Conservation (phyloP, 2,888 invertebrate genomes). For the Heptascelio sp. region DNA sequence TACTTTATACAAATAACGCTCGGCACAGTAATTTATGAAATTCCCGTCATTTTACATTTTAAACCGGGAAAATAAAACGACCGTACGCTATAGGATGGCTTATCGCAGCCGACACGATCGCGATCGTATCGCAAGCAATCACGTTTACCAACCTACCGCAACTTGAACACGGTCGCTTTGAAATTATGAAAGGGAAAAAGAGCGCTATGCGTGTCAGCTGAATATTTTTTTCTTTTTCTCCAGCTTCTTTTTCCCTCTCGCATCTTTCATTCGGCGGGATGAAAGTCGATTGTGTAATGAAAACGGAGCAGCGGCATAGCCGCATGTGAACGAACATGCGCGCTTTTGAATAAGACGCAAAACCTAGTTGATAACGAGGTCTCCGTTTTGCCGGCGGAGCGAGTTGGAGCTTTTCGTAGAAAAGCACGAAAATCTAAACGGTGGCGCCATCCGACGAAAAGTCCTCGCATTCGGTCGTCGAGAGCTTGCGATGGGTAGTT, state of each 20-base stretch:
- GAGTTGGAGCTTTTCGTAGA: constrained; percentile 42
- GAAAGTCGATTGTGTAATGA: constrained; percentile 56
- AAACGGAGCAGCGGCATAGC: too few species aligned
- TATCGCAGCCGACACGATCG: constrained; percentile 80
- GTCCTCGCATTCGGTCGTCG: constrained; percentile 69
- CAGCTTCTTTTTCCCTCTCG: not conserved
- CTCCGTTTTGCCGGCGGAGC: constrained; percentile 79
- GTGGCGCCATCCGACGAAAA: constrained; percentile 79
- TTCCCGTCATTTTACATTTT: constrained; percentile 81
- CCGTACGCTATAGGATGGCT: constrained; percentile 76
- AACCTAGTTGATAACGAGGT: constrained; percentile 58
- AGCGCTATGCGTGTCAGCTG: constrained; percentile 74
- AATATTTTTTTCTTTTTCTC: constrained; percentile 77
- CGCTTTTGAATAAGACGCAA: too few species aligned
- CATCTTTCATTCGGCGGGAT: constrained; percentile 12
- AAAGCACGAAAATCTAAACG: constrained; percentile 71
- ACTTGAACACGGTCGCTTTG: constrained; percentile 77
- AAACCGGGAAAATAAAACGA: constrained; percentile 81
- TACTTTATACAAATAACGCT: constrained; percentile 80
- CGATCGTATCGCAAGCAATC: constrained; percentile 81
- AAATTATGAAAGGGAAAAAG: constrained; percentile 73
- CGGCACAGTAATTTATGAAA: constrained; percentile 78
- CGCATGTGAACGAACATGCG: constrained; percentile 25
- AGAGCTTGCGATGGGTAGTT: constrained; percentile 70
- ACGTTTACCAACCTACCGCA: constrained; percentile 79